phyloP scores from a whole-genome alignment of 2,888 invertebrate species.

The Ischnura elegans region DNA sequence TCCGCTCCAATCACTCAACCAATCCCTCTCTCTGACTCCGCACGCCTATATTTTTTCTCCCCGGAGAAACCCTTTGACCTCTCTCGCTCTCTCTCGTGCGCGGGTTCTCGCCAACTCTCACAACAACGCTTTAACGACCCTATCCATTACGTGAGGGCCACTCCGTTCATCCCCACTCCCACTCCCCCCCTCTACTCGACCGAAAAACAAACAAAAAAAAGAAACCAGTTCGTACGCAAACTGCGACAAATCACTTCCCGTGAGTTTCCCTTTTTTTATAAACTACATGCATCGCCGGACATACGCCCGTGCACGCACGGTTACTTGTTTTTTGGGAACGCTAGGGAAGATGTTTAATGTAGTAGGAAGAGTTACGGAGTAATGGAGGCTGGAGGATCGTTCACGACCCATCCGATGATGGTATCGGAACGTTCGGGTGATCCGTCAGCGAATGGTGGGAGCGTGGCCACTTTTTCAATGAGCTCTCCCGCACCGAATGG shows the following conservation, averaged over 20 bases:
- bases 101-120: constrained; percentile 47
- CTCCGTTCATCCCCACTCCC: not conserved
- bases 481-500: no score
- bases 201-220: not conserved
- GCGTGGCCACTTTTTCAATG: no score
- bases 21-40: not conserved
- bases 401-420: not conserved
- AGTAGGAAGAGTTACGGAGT: not conserved
- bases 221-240: constrained; percentile 29
- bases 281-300: no score
- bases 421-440: no score
- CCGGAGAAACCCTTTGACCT: constrained; percentile 32
- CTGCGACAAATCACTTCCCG: constrained; percentile 61
- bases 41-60: not conserved
- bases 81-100: constrained; percentile 30
- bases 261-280: constrained; percentile 27
- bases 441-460: no score
- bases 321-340: constrained; percentile 5
- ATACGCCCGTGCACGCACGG: not conserved
- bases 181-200: not conserved
- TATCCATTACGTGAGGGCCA: constrained; percentile 38
- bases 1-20: constrained; percentile 25
- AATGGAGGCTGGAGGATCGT: not conserved
- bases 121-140: constrained; percentile 55
- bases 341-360: not conserved